Percentiles rank a stretch among this genome's conserved stretches.
Evolutionary conservation across 2,797 vertebrate species (phyloP).

Genomic region (Lepidocolaptes lacrymiger): DNA sequence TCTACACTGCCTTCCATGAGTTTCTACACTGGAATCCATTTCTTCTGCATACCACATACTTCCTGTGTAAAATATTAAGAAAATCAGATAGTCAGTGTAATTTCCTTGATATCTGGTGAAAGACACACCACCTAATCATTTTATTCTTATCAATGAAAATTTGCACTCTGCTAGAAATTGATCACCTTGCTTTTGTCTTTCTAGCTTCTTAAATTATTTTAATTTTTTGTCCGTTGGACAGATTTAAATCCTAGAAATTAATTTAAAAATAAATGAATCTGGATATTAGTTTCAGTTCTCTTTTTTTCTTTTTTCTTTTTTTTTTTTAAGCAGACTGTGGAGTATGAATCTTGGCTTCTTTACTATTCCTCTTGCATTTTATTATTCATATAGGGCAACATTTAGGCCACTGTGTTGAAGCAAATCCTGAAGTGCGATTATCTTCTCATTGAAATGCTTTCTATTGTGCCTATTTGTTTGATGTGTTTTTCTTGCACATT

Average conservation of each 20-base stretch:
- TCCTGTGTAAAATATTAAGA: conserved; percentile 9
- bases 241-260: conserved; percentile 32
- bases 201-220: conserved; percentile 34
- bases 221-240: background rate
- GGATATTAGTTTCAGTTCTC: background rate
- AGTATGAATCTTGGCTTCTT: background rate
- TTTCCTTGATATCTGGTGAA: background rate
- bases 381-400: conserved; percentile 34
- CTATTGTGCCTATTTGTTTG: conserved; percentile 42
- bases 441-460: conserved; percentile 49
- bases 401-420: conserved; percentile 18
- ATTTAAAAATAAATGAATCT: conserved; percentile 13
- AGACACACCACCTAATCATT: background rate
- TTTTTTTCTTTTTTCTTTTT: background rate
- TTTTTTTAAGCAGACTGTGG: background rate
- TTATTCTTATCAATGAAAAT: conserved; percentile 12
- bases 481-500: conserved; percentile 37
- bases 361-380: conserved; percentile 4
- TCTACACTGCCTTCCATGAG: background rate
- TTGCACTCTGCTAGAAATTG: background rate
- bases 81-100: background rate
- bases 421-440: conserved; percentile 45
- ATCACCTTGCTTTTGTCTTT: background rate
- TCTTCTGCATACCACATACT: background rate
- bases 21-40: background rate